Evolutionary conservation across 2,888 invertebrate genomes (phyloP).

Genomic region (Vannuccia rotundouncinata): DNA sequence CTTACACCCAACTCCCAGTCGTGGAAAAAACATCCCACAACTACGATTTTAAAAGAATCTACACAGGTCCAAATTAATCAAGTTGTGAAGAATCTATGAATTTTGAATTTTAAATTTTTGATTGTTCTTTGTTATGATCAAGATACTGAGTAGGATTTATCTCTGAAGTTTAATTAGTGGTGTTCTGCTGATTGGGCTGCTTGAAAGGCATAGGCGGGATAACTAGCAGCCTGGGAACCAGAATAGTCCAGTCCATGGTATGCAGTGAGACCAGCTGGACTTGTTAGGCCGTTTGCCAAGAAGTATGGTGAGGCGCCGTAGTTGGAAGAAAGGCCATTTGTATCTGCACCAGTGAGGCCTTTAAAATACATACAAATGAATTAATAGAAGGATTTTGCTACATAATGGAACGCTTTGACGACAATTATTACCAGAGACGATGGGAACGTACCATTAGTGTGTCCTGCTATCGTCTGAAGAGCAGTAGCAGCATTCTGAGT

Average conservation of each 20-base stretch:
- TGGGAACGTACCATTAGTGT: neutral
- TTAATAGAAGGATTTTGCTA: neutral
- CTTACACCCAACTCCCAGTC: neutral
- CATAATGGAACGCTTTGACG: neutral
- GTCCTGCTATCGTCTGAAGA: neutral
- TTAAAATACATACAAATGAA: neutral
- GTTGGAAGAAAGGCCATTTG: neutral
- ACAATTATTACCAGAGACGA: neutral
- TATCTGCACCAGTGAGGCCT: neutral
- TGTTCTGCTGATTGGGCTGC: neutral
- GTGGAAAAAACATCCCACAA: neutral
- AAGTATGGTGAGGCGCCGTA: neutral
- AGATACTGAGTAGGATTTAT: neutral
- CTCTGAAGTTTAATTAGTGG: neutral
- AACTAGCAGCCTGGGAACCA: neutral
- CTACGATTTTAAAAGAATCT: neutral
- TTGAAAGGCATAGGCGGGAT: neutral
- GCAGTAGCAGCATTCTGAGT: neutral
- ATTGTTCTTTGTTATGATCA: neutral
- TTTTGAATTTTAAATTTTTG: neutral
- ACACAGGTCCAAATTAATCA: neutral
- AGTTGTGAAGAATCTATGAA: neutral
- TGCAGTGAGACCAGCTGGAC: slow-evolving; percentile 4
- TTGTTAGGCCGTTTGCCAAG: neutral
- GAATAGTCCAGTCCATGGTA: neutral